Evolutionary conservation across 2,113 vertebrate genomes (phyloP).

Genomic region (Nothocercus nigrocapillus): DNA sequence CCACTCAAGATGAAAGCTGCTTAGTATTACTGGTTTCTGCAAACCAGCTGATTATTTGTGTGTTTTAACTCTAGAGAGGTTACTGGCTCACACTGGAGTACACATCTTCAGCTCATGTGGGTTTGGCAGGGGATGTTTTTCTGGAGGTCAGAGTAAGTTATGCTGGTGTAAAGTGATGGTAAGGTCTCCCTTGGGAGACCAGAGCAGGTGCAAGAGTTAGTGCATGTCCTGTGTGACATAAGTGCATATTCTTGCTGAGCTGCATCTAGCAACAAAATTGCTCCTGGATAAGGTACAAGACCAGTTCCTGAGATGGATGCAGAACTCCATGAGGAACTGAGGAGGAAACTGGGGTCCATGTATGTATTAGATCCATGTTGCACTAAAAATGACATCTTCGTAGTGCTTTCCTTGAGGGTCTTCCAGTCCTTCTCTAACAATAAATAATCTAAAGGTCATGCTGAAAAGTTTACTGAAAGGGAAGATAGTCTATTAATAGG

Average conservation of each 20-base stretch:
- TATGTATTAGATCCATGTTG: neutral
- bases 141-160: conserved; percentile 2
- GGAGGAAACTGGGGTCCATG: neutral
- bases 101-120: neutral
- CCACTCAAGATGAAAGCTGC: neutral
- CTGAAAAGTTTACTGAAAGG: neutral
- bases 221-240: neutral
- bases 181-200: neutral
- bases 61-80: conserved; percentile 5
- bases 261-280: neutral
- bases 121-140: conserved; percentile 3
- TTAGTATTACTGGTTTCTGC: neutral
- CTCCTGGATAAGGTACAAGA: neutral
- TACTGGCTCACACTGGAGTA: neutral
- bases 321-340: neutral
- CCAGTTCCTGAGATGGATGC: neutral
- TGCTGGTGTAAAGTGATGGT: neutral
- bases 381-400: neutral
- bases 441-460: neutral
- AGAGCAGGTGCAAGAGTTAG: conserved; percentile 10
- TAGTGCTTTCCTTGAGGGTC: neutral
- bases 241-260: neutral
- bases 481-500: neutral
- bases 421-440: neutral
- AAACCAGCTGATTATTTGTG: neutral